Conservation (phyloP, 2,797 vertebrate species). For the Pseudocheirus occidentalis region DNA sequence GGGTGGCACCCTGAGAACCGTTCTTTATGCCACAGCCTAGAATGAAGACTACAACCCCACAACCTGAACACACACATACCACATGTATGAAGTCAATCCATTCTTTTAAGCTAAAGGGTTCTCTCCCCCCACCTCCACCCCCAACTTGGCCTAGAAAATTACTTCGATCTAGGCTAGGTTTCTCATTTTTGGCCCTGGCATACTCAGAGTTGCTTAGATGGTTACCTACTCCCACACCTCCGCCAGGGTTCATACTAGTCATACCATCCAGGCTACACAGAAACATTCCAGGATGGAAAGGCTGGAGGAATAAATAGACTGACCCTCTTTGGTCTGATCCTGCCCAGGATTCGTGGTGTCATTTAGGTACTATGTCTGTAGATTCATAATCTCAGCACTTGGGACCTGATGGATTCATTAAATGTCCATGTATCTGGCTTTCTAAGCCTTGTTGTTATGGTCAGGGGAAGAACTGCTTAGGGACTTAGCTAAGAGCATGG, state of each 20-base stretch:
- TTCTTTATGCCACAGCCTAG: slow-evolving; percentile 15
- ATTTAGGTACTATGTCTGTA: background rate
- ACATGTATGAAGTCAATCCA: background rate
- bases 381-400: background rate
- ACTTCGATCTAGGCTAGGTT: background rate
- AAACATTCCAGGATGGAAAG: slow-evolving; percentile 11
- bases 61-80: background rate
- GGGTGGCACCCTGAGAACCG: background rate
- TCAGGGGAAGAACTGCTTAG: background rate
- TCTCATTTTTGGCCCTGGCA: background rate
- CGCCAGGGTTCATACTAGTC: background rate
- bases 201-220: background rate
- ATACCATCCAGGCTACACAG: background rate
- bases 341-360: background rate
- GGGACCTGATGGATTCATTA: background rate
- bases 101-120: background rate
- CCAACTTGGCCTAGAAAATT: background rate
- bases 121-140: background rate
- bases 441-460: background rate
- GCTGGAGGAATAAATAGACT: background rate
- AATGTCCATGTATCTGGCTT: background rate
- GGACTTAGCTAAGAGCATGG: background rate
- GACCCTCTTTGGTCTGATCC: background rate
- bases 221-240: slow-evolving; percentile 1
- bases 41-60: background rate